These are phyloP conservation scores for Aurelia coerulea DNA, from an alignment of 30 jellyfish, hydroid and myxozoan species.

Conservation along the genomic window DNA sequence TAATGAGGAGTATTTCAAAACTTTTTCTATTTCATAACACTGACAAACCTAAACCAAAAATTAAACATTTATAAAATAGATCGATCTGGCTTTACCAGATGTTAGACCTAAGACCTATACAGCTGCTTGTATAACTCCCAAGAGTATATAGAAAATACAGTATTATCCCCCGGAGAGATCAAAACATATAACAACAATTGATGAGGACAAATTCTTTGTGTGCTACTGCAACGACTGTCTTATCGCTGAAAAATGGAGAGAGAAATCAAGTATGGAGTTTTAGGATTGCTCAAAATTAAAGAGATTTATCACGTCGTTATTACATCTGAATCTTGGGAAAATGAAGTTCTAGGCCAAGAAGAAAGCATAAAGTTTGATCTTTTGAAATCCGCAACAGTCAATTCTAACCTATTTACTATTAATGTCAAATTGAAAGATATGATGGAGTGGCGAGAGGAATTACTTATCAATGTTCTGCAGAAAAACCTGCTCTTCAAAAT, in stretches of 20 bases:
- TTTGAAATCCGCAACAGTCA: not conserved
- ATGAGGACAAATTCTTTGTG: not conserved
- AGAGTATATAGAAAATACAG: not conserved
- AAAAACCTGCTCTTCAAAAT: not conserved
- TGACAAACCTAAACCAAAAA: constrained; percentile 1
- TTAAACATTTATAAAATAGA: constrained; percentile 4
- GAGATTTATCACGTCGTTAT: too few species aligned
- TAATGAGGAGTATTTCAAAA: too few species aligned
- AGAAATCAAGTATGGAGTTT: too few species aligned
- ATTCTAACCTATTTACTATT: not conserved
- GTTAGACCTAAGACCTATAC: not conserved
- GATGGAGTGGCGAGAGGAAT: not conserved
- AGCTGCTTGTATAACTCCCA: constrained; percentile 2
- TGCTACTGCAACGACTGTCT: too few species aligned
- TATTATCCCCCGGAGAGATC: not conserved
- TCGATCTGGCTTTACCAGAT: constrained; percentile 3
- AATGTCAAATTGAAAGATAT: not conserved
- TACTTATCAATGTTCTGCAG: not conserved
- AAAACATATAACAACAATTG: not conserved
- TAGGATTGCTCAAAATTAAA: too few species aligned
- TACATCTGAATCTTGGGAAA: too few species aligned
- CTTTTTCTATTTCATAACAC: too few species aligned
- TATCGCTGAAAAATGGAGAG: too few species aligned
- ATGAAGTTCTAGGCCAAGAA: not conserved
- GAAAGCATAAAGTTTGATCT: not conserved